Conservation (phyloP, 1,140 invertebrate species). For the Eriosoma lanigerum region DNA sequence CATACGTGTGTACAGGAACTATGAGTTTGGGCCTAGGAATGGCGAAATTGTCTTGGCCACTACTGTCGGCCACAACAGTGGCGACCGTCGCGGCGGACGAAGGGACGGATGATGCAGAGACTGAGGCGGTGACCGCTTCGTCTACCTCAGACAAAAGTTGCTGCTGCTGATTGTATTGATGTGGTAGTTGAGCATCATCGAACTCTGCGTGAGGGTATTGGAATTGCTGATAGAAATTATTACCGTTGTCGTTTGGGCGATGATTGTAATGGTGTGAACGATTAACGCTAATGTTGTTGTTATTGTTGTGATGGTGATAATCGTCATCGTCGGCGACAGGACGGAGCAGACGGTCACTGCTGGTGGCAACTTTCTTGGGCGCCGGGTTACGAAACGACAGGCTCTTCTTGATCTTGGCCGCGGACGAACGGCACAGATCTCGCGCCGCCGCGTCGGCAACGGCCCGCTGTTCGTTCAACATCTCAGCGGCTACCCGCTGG, state of each 20-base stretch:
- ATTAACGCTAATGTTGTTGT: background rate
- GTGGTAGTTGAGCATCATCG: background rate
- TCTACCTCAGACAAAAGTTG: background rate
- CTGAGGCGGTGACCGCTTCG: background rate
- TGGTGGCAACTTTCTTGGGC: conserved; percentile 24
- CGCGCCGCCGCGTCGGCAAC: background rate
- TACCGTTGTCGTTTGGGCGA: background rate
- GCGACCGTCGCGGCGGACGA: background rate
- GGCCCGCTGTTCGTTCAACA: conserved; percentile 26
- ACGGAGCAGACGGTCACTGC: background rate
- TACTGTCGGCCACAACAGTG: background rate
- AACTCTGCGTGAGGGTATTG: background rate
- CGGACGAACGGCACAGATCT: conserved; percentile 22
- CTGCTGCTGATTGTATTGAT: background rate
- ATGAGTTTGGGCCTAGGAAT: conserved; percentile 82
- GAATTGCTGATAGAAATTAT: background rate
- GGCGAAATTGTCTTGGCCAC: conserved; percentile 61
- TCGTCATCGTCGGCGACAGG: conserved; percentile 9
- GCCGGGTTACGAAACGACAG: conserved; percentile 35
- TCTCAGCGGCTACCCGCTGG: conserved; percentile 40
- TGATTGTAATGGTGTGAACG: background rate
- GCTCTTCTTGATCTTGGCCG: conserved; percentile 35
- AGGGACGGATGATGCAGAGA: background rate
- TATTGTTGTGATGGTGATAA: background rate
- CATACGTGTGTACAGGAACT: conserved; percentile 83